These are phyloP conservation scores for Mirounga angustirostris DNA, from an alignment of 2,113 vertebrate species.

Conservation along the genomic window DNA sequence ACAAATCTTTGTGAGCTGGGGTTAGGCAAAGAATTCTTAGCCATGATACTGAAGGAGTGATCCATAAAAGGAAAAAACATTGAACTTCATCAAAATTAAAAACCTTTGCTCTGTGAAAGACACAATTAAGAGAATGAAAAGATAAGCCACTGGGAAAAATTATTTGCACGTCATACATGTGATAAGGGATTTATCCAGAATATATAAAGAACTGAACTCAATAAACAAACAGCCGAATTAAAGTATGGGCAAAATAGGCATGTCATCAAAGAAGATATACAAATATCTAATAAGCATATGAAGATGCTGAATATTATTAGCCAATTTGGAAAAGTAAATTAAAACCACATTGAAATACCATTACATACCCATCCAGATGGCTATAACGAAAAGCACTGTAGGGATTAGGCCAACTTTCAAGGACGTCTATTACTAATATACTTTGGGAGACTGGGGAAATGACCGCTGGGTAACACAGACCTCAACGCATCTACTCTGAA, in stretches of 20 bases:
- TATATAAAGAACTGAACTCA: background rate
- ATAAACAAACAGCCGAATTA: background rate
- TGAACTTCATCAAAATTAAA: background rate
- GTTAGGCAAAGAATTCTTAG: slow-evolving; percentile 20
- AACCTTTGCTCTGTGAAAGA: background rate
- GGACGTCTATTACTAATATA: background rate
- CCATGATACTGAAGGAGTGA: background rate
- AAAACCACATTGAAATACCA: background rate
- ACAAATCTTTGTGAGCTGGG: background rate
- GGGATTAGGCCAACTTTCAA: background rate
- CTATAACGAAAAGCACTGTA: background rate
- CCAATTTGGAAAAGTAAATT: background rate
- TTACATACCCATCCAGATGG: background rate
- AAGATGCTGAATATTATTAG: background rate
- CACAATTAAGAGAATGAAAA: background rate
- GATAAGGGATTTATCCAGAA: background rate
- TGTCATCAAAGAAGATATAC: background rate
- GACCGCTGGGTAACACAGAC: background rate
- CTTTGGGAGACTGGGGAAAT: background rate
- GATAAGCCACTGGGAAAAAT: background rate
- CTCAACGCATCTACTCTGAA: background rate
- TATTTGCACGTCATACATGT: background rate
- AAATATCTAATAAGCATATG: background rate
- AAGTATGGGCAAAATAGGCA: background rate
- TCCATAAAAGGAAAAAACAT: background rate